Evolutionary conservation across 2,113 vertebrate species (phyloP), one percentile per base, ranked within the genome.

Genomic region (Onychostruthus taczanowskii): DNA sequence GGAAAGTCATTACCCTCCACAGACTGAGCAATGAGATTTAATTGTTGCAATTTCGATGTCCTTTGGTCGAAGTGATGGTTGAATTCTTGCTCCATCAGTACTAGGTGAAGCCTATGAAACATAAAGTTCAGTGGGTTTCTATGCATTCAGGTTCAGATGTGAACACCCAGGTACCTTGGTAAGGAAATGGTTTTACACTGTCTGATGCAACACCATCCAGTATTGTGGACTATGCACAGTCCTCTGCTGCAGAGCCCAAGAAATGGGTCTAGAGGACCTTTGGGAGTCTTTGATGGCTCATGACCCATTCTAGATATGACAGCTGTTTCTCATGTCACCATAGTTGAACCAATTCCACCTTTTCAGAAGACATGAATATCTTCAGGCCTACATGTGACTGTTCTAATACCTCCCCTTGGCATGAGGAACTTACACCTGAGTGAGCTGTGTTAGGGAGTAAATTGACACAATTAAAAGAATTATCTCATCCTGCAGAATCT

Each of bases 111-210:
- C 13, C 41, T 7, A 8, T 5, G 8, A 47, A 63, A 26, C 49
- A 43, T 13, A 4, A 62, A 47, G 6, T 26, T 67, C 10, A 16
- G 9, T 21, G 26, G 7, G 6, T 59, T 31, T 26, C 23, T 24
- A 13, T 0, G 0, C 0, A 0, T 20, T 63, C 20, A 22, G 12
- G 21, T 31, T 63, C n/a, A 43, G 13, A 14, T 12, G 8, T 3
- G 41, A 79, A 49, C 0, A 0, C 8, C 20, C 20, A 41, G 7
- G 20, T 17, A 30, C 13, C 11, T 55, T 31, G 33, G 9, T 6
- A 27, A 28, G 22, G 11, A 23, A 62, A 12, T 6, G 2, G 6
- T 41, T 55, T 47, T 30, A 2, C 20, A 9, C 35, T 41, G 11
- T 15, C 16, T 56, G 35, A 49, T 49, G 41, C 17, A 63, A 26